phyloP scores from a whole-genome alignment of 2,888 invertebrate species.

The Cecidostiba fungosa region DNA sequence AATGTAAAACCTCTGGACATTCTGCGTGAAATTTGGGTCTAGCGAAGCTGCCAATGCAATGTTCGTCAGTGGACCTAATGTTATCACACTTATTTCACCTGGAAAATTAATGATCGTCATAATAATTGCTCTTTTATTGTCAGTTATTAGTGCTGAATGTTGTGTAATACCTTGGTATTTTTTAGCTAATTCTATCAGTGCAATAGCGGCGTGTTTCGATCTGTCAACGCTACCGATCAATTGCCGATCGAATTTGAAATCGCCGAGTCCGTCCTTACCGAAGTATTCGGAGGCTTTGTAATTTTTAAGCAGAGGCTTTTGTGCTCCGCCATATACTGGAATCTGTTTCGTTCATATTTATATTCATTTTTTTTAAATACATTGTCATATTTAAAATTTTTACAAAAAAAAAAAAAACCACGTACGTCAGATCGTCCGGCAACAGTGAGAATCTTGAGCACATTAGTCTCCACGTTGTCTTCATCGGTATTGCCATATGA shows the following conservation, averaged over 20 bases:
- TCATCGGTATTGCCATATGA: constrained; percentile 81
- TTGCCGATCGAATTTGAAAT: constrained; percentile 77
- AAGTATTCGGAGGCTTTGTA: constrained; percentile 71
- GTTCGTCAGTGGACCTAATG: constrained; percentile 83
- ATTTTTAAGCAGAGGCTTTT: constrained; percentile 73
- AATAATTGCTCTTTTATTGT: not conserved
- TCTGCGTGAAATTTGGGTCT: constrained; percentile 73
- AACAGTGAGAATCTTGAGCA: constrained; percentile 80
- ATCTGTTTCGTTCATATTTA: too few relatives aligned
- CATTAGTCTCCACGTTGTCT: constrained; percentile 81
- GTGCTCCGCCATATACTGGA: constrained; percentile 80
- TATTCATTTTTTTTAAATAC: too few relatives aligned
- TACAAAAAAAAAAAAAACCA: not conserved
- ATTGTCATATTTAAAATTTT: too few relatives aligned
- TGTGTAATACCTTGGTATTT: constrained; percentile 72
- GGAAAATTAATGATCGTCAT: not conserved
- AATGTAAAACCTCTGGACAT: constrained; percentile 73
- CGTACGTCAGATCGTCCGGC: constrained; percentile 77
- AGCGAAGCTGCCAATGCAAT: constrained; percentile 81
- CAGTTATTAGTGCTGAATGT: not conserved
- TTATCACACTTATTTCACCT: constrained; percentile 77
- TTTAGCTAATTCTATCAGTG: constrained; percentile 78
- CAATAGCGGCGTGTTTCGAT: constrained; percentile 78
- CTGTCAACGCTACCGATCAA: constrained; percentile 73
- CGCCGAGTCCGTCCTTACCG: constrained; percentile 82